These are phyloP conservation scores for Drosophila kuntzei DNA, from an alignment of 2,888 invertebrate species.

Conservation along the genomic window DNA sequence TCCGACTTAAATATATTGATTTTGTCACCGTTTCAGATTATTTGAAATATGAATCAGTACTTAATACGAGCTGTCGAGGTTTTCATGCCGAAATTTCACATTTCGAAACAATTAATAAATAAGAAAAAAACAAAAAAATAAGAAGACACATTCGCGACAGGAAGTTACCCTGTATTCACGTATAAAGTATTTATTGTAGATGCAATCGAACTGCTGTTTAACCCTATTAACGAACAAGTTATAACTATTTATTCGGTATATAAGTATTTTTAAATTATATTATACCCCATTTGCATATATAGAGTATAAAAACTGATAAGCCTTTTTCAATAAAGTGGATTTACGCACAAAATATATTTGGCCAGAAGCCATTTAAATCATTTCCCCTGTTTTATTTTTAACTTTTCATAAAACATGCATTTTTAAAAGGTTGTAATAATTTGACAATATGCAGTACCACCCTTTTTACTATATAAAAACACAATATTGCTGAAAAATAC, in stretches of 20 bases:
- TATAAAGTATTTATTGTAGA: not conserved
- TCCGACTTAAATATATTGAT: conserved; percentile 15
- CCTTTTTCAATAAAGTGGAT: conserved; percentile 29
- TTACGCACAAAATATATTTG: conserved; percentile 24
- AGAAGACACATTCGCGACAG: conserved; percentile 8
- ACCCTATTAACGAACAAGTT: too few relatives aligned
- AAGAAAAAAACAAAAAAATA: too few relatives aligned
- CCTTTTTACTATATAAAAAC: conserved; percentile 7
- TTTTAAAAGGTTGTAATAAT: conserved; percentile 56
- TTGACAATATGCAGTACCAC: conserved; percentile 45
- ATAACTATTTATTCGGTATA: too few relatives aligned
- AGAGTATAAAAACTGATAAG: not conserved
- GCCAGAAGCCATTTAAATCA: conserved; percentile 29
- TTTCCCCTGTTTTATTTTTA: conserved; percentile 2
- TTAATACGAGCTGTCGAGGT: conserved; percentile 5
- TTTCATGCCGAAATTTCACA: not conserved
- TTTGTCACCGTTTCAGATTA: not conserved
- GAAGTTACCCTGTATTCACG: conserved; percentile 1
- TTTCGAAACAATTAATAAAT: conserved; percentile 1
- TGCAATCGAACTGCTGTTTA: not conserved
- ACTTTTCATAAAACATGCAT: conserved; percentile 38
- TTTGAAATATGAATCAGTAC: conserved; percentile 11
- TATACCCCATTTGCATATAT: not conserved
- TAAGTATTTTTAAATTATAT: not conserved
- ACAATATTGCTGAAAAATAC: conserved; percentile 29